phyloP scores from a whole-genome alignment of 2,113 vertebrate genomes.

The human (Homo sapiens) region DNA sequence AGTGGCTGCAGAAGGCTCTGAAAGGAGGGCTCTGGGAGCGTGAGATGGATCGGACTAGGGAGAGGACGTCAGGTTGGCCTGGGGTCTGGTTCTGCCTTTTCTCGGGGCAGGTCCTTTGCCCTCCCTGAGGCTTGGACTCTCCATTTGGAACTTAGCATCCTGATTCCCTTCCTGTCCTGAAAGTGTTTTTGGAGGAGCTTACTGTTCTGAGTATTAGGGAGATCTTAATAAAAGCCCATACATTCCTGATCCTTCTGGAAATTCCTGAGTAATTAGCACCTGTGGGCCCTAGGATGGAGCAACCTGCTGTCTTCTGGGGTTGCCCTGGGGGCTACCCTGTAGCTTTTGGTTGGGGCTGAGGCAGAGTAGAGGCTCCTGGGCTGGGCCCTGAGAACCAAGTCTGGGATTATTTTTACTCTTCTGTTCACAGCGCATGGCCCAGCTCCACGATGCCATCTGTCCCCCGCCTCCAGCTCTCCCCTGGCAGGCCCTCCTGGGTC shows the following conservation, averaged over 20 bases:
- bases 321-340: neutral
- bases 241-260: neutral
- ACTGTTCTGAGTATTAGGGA: neutral
- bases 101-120: neutral
- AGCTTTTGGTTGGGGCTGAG: neutral
- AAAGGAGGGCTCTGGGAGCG: neutral
- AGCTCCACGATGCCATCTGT: slow-evolving; percentile 30
- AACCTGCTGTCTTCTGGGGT: neutral
- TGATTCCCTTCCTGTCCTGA: neutral
- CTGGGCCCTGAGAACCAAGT: slow-evolving; percentile 18
- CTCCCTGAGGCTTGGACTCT: neutral
- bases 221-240: neutral
- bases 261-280: neutral
- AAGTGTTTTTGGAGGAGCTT: neutral
- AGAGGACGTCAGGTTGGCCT: neutral
- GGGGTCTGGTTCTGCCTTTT: neutral
- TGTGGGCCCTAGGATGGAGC: neutral
- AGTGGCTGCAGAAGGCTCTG: neutral
- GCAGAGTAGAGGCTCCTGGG: neutral
- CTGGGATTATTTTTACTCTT: slow-evolving; percentile 68
- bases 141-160: neutral
- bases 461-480: neutral
- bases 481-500: neutral
- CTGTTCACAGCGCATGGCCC: slow-evolving; percentile 11
- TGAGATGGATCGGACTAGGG: neutral